Conservation (phyloP, 2,888 invertebrate species). For the Ischnura elegans region DNA sequence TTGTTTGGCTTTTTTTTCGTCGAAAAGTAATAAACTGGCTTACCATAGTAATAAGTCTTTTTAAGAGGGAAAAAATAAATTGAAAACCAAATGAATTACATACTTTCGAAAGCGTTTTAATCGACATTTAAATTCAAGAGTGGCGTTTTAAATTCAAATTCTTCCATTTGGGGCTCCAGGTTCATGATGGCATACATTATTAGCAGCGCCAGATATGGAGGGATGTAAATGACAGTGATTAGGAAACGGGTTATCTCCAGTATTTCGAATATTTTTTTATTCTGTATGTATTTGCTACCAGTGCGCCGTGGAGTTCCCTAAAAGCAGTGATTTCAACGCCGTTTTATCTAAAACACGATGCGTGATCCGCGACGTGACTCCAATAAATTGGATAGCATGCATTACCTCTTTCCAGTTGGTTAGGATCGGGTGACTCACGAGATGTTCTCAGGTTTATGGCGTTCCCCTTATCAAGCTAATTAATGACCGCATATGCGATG, state of each 20-base stretch:
- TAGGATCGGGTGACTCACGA: background rate
- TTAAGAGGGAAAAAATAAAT: background rate
- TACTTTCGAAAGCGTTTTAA: background rate
- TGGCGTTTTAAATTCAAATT: background rate
- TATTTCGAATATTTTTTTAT: background rate
- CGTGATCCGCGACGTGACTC: constrained; percentile 4
- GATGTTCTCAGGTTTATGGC: constrained; percentile 1
- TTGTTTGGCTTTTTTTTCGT: background rate
- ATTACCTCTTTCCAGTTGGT: background rate
- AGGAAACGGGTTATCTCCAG: background rate
- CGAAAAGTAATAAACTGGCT: background rate
- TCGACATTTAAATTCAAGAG: background rate
- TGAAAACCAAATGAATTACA: background rate
- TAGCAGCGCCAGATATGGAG: background rate
- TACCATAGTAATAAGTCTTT: background rate
- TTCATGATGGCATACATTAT: background rate
- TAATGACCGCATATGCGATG: background rate
- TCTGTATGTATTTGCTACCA: background rate
- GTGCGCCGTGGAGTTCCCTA: background rate
- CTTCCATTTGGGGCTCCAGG: background rate
- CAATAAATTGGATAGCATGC: background rate
- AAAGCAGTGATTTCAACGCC: constrained; percentile 18
- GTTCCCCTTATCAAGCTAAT: background rate
- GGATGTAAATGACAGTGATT: background rate
- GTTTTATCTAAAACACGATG: constrained; percentile 8